A percentile compares a stretch with the other conserved stretches of the same genome.
Conservation (phyloP, 2,888 invertebrate species). For the Orchesella flavescens region DNA sequence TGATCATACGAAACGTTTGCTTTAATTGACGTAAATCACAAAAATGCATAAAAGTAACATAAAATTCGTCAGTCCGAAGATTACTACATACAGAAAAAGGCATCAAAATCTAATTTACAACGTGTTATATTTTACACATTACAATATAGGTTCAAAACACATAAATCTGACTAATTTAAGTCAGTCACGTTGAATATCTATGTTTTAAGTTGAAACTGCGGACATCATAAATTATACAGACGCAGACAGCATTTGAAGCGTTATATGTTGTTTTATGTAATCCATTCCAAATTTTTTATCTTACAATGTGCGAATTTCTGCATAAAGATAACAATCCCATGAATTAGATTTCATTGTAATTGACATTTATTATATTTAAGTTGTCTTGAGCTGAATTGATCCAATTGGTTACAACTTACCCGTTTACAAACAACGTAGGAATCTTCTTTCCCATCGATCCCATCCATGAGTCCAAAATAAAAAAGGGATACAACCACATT, state of each 20-base stretch:
- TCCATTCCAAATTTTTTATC: not conserved
- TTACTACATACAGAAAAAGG: too few relatives aligned
- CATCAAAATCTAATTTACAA: too few relatives aligned
- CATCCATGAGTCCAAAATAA: conserved; percentile 52
- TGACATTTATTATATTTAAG: not conserved
- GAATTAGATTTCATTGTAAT: not conserved
- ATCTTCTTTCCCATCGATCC: conserved; percentile 46
- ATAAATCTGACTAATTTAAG: too few relatives aligned
- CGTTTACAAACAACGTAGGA: conserved; percentile 12
- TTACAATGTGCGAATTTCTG: conserved; percentile 44
- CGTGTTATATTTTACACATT: too few relatives aligned
- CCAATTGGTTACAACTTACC: too few relatives aligned
- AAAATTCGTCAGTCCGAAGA: too few relatives aligned
- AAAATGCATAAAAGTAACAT: not conserved
- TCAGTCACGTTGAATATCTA: too few relatives aligned
- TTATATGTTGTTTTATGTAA: not conserved
- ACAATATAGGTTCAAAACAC: too few relatives aligned
- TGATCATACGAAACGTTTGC: not conserved
- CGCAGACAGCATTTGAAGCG: too few relatives aligned
- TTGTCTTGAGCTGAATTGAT: not conserved
- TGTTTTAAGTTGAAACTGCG: too few relatives aligned
- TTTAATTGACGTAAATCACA: conserved; percentile 6
- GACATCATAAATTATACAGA: too few relatives aligned
- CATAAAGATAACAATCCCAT: not conserved
- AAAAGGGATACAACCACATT: conserved; percentile 57